Evolutionary conservation across 2,797 vertebrate genomes (phyloP).

Genomic region (Sitta carolinensis): DNA sequence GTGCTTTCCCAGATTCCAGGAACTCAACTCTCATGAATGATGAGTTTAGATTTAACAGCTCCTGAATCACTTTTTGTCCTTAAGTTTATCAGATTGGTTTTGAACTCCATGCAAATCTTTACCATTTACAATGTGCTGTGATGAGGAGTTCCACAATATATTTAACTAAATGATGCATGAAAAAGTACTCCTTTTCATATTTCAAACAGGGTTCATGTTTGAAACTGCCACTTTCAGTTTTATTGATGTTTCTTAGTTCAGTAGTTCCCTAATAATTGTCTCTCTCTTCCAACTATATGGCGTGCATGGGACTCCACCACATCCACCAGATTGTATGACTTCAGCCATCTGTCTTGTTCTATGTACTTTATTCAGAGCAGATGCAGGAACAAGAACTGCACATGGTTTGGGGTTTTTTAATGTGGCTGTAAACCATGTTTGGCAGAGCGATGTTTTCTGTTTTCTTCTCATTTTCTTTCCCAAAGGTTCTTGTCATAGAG

Average conservation of each 20-base stretch:
- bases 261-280: not conserved
- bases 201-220: not conserved
- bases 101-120: not conserved
- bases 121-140: not conserved
- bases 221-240: not conserved
- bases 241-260: not conserved
- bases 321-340: not conserved
- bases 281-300: not conserved
- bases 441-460: not conserved
- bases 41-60: not conserved
- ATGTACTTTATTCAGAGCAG: not conserved
- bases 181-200: not conserved
- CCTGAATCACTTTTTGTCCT: not conserved
- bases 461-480: not conserved
- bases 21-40: not conserved
- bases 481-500: not conserved
- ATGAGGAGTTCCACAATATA: not conserved
- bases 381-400: not conserved
- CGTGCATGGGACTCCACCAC: not conserved
- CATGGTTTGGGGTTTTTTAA: not conserved
- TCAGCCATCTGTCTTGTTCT: not conserved
- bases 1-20: not conserved
- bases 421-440: not conserved
- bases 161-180: not conserved
- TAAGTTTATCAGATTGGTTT: not conserved